A percentile compares a stretch with the other conserved stretches of the same genome.
phyloP scores from a whole-genome alignment of 2,113 vertebrate genomes.

The Procavia capensis region DNA sequence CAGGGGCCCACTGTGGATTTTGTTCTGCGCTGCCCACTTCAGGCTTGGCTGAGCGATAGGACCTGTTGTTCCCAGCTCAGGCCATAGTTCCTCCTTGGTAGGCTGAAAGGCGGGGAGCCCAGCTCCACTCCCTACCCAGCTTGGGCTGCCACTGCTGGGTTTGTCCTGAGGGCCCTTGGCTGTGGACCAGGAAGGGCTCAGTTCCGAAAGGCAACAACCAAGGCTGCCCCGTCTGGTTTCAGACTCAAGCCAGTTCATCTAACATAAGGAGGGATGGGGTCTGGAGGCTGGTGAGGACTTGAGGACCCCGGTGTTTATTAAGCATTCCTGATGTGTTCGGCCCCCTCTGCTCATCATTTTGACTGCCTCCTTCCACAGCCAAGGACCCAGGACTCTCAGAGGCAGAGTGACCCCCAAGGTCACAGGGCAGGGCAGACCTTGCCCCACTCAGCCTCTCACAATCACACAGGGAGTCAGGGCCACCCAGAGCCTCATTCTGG shows the following conservation, averaged over 20 bases:
- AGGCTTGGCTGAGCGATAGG: not conserved
- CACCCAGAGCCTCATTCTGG: fast-evolving
- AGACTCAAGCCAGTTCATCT: not conserved
- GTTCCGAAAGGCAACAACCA: not conserved
- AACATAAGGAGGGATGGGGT: not conserved
- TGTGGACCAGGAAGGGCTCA: not conserved
- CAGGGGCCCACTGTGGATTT: not conserved
- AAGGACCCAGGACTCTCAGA: not conserved
- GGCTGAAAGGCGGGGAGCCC: not conserved
- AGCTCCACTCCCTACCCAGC: not conserved
- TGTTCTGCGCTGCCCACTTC: not conserved
- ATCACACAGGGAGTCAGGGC: not conserved
- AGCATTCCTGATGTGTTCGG: not conserved
- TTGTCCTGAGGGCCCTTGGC: not conserved
- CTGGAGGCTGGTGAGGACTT: not conserved
- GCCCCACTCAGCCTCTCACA: not conserved
- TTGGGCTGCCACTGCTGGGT: not conserved
- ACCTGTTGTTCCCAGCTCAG: not conserved
- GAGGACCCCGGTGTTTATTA: not conserved
- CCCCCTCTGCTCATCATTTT: not conserved
- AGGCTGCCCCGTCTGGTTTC: not conserved
- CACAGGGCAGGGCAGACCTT: not conserved
- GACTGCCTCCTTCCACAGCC: not conserved
- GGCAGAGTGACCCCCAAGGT: not conserved
- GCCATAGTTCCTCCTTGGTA: not conserved